phyloP scores from a whole-genome alignment of 2,797 vertebrate genomes.

The Gymnopithys bicolor region DNA sequence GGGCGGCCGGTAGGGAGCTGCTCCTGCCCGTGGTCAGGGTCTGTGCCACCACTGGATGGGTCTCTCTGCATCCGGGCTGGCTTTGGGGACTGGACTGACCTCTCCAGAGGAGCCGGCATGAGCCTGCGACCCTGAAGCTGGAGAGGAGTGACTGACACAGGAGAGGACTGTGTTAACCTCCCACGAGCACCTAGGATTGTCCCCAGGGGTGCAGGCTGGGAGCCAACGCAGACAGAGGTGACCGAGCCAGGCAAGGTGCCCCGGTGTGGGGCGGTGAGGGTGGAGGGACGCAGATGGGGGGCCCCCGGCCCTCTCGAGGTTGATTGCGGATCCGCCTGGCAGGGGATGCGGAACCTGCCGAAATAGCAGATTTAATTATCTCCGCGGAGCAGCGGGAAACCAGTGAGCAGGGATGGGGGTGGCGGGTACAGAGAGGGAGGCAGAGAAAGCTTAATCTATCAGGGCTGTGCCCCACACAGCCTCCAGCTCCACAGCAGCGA shows the following conservation, averaged over 20 bases:
- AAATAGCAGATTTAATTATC: slow-evolving; percentile 71
- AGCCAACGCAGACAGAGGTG: background rate
- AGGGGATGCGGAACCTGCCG: slow-evolving; percentile 69
- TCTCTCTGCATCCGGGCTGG: background rate
- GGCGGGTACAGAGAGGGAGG: background rate
- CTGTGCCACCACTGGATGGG: background rate
- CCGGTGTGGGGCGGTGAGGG: fast-evolving
- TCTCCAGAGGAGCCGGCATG: background rate
- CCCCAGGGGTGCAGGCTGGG: background rate
- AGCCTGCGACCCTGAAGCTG: background rate
- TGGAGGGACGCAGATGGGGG: background rate
- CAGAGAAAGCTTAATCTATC: background rate
- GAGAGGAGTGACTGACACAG: fast-evolving
- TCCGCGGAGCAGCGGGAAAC: slow-evolving; percentile 52
- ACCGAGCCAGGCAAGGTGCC: background rate
- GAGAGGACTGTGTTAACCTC: background rate
- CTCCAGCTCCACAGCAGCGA: background rate
- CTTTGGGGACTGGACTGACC: background rate
- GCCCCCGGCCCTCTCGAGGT: background rate
- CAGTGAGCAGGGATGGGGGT: background rate
- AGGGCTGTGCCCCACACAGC: background rate
- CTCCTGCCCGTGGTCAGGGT: fast-evolving
- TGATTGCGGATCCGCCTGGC: slow-evolving; percentile 65
- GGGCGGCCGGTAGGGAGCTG: background rate
- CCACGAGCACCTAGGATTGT: background rate